These are phyloP conservation scores for Mormyrus hasselquistii DNA, from an alignment of 2,797 vertebrate species.

Conservation along the genomic window DNA sequence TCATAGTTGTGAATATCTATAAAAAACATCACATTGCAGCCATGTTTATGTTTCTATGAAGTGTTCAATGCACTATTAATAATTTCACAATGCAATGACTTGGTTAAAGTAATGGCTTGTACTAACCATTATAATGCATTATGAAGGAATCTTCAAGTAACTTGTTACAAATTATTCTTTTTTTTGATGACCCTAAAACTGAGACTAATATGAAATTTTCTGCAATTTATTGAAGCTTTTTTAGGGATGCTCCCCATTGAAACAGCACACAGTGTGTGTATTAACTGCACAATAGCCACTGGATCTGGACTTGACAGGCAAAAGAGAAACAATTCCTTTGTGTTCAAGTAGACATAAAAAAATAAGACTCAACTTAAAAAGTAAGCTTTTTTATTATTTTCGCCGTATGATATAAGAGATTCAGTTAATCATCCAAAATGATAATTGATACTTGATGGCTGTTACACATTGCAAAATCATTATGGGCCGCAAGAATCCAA, in stretches of 20 bases:
- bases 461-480: constrained; percentile 27
- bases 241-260: background rate
- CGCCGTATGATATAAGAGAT: background rate
- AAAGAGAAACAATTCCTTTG: background rate
- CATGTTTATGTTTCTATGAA: background rate
- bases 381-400: background rate
- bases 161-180: background rate
- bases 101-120: background rate
- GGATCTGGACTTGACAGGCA: background rate
- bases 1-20: background rate
- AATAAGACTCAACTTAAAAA: background rate
- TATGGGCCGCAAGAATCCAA: constrained; percentile 33
- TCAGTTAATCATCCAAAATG: constrained; percentile 11
- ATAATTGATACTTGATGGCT: background rate
- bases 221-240: background rate
- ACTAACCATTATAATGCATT: background rate
- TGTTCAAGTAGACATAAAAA: background rate
- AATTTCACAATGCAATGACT: background rate
- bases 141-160: background rate
- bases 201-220: background rate
- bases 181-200: background rate
- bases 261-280: background rate
- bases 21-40: background rate
- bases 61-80: background rate
- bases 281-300: background rate